Base-by-base conservation (phyloP, 2,888 invertebrate species). In the Trilocha varians region DNA sequence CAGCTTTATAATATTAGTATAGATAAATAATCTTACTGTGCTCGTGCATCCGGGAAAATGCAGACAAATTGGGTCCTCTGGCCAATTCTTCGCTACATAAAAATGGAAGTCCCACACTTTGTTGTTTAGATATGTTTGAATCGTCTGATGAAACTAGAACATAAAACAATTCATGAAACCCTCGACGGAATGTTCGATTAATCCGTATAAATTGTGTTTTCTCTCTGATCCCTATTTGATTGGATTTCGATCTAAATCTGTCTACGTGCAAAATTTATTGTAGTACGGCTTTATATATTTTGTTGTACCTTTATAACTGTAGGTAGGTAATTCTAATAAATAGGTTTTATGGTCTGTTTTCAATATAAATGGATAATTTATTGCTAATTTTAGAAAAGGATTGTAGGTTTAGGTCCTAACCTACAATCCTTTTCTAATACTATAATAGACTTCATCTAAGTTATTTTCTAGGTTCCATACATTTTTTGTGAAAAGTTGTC, bases 71-170 rank as follows among this genome's bases (percentile, higher is more conserved):
- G 93, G 92, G 62, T 92, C 90, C 60, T 93, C 92, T 43, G 95
- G 95, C 95, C 95, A 95, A 78, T 89, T 91, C 82, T 94, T 93
- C 65, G 93, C 90, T 74, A 95, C 93, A 90, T 95, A 95, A 88
- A 95, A 95, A 87, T 93, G 88, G 87, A 95, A 95, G 77, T 95
- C 91, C 95, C 95, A 95, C 79, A 95, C 93, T 70, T 91, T 91
- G 85, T 95, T 93, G 87, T 91, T 91, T 79, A 93, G 89, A 89
- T 92, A 94, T 87, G 95, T 95, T 88, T 92, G 90, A 78, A 95
- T 89, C 73, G 95, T 95, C 88, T 95, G 94, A 87, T 95, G 95
- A 87, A 95, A 94, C 95, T 95, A 86, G 36, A 89, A 89, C 59
- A 49, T 58, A 56, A 63, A 48, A 16, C 38, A 16, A 34, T 13